phyloP scores from a whole-genome alignment of 2,113 vertebrate genomes.

The Grus americana region DNA sequence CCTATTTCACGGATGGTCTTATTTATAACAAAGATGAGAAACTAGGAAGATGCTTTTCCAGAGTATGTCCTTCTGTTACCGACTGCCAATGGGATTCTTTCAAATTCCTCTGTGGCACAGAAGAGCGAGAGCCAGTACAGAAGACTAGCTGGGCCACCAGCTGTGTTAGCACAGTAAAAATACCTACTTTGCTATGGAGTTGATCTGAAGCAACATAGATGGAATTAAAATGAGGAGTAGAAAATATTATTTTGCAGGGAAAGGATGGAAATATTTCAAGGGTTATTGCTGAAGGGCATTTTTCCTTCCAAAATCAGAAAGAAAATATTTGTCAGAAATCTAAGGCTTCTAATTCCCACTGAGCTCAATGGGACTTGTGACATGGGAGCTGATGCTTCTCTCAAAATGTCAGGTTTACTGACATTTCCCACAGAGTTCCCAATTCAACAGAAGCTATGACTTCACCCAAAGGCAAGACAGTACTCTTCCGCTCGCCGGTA shows the following conservation, averaged over 20 bases:
- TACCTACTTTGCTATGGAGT: neutral
- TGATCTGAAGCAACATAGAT: neutral
- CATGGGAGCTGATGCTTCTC: neutral
- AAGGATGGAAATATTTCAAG: neutral
- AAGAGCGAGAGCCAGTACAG: neutral
- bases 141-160: neutral
- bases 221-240: neutral
- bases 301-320: neutral
- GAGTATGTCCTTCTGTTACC: neutral
- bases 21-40: neutral
- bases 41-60: neutral
- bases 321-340: constrained; percentile 22
- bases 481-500: neutral
- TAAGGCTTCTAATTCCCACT: neutral
- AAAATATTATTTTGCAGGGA: neutral
- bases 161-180: neutral
- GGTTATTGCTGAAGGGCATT: neutral
- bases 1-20: neutral
- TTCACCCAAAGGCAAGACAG: constrained; percentile 32
- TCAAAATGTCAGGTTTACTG: constrained; percentile 40
- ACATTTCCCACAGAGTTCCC: constrained; percentile 22
- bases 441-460: neutral
- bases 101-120: neutral
- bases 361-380: neutral
- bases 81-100: neutral